phyloP scores from a whole-genome alignment of 2,797 vertebrate species.

The Pelobates cultripes region DNA sequence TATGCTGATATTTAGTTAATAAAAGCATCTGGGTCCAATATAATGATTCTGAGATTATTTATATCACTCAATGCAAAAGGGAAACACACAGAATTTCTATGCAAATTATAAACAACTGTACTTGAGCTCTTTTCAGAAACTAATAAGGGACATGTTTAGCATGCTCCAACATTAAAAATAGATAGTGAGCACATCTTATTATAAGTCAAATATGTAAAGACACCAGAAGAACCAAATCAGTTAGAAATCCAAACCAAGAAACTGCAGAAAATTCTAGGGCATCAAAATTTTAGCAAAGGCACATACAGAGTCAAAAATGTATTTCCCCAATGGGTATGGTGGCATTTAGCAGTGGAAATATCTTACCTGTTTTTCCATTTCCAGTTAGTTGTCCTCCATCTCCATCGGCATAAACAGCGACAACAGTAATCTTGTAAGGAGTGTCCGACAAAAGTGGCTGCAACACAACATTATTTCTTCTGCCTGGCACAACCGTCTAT shows the following conservation, averaged over 20 bases:
- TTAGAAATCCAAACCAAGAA: too few relatives aligned
- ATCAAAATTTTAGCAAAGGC: too few relatives aligned
- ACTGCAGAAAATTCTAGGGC: too few relatives aligned
- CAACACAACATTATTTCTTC: conserved; percentile 90
- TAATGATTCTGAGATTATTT: neutral
- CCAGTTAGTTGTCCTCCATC: conserved; percentile 86
- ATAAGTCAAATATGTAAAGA: too few relatives aligned
- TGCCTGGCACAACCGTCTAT: conserved; percentile 89
- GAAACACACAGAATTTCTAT: conserved; percentile 9
- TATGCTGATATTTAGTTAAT: neutral
- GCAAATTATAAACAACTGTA: neutral
- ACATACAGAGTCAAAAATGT: neutral
- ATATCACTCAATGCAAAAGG: neutral
- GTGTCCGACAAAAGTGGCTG: conserved; percentile 88
- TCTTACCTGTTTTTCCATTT: conserved; percentile 86
- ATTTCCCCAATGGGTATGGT: neutral
- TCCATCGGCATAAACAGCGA: conserved; percentile 88
- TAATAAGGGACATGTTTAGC: too few relatives aligned
- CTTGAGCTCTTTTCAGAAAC: too few relatives aligned
- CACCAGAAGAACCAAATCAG: neutral
- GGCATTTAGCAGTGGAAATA: neutral
- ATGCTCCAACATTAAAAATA: too few relatives aligned
- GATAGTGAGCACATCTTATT: too few relatives aligned
- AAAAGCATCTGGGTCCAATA: conserved; percentile 10
- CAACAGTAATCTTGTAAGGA: conserved; percentile 91